A percentile compares a stretch with the other conserved stretches of the same genome.
phyloP scores from a whole-genome alignment of 1,140 invertebrate genomes.

The Eufriesea mexicana region DNA sequence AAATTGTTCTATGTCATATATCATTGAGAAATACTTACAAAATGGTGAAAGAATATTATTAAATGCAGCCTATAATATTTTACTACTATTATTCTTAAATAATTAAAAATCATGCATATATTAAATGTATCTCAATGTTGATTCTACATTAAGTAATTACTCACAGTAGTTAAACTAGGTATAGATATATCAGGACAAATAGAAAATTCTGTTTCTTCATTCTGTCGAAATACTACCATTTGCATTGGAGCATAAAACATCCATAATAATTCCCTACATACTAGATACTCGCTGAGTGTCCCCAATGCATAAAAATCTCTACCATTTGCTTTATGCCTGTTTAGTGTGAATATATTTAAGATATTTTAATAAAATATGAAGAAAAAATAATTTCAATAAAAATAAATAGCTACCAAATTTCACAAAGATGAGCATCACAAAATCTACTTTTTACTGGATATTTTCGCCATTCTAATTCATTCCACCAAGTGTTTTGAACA shows the following conservation, averaged over 20 bases:
- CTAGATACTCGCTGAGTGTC: conserved; percentile 78
- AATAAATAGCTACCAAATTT: conserved; percentile 71
- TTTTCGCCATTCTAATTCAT: conserved; percentile 71
- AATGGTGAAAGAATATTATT: conserved; percentile 73
- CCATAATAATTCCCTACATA: conserved; percentile 79
- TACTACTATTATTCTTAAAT: conserved; percentile 11
- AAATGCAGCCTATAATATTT: conserved; percentile 72
- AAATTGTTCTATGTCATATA: conserved; percentile 75
- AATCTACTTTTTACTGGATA: conserved; percentile 72
- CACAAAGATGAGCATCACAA: conserved; percentile 72
- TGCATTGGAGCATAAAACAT: conserved; percentile 75
- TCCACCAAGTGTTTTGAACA: conserved; percentile 80
- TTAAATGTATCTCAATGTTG: conserved; percentile 7
- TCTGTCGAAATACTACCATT: conserved; percentile 74
- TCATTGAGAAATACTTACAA: conserved; percentile 76
- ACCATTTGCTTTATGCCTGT: conserved; percentile 70
- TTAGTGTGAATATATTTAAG: conserved; percentile 21
- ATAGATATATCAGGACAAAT: conserved; percentile 75
- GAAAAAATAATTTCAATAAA: conserved; percentile 19
- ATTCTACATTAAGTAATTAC: conserved; percentile 21
- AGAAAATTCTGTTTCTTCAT: conserved; percentile 62
- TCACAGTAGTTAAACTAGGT: conserved; percentile 78
- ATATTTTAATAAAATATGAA: neutral
- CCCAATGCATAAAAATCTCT: conserved; percentile 62
- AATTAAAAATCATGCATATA: conserved; percentile 6